Evolutionary conservation across 2,888 invertebrate species (phyloP).

Genomic region (Minunthozetes semirufus): DNA sequence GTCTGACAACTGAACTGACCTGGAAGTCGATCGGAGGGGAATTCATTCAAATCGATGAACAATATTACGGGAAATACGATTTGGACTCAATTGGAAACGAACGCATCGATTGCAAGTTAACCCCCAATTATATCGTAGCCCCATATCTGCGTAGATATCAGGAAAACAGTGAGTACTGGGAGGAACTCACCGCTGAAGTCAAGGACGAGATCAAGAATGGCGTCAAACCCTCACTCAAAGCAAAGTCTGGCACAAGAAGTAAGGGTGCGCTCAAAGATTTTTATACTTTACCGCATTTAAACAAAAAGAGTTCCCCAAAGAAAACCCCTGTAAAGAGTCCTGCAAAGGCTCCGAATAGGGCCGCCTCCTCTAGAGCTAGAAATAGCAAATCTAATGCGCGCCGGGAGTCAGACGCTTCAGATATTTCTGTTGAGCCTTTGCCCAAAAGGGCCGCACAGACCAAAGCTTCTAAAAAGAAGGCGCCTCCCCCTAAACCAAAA

Average conservation of each 20-base stretch:
- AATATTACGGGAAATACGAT: not conserved
- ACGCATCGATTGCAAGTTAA: not conserved
- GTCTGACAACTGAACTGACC: not conserved
- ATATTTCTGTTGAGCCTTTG: not conserved
- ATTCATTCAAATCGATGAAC: not conserved
- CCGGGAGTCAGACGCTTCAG: not conserved
- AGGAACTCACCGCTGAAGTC: not conserved
- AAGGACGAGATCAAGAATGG: not conserved
- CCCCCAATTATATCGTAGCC: not conserved
- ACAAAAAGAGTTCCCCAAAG: not conserved
- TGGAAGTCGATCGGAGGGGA: not conserved
- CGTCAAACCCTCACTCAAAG: not conserved
- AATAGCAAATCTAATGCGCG: not conserved
- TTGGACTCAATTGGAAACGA: not conserved
- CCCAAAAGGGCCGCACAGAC: not conserved
- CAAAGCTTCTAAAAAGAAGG: not conserved
- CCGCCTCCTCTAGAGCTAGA: not conserved
- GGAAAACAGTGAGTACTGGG: not conserved
- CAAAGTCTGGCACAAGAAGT: not conserved
- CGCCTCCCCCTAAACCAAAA: not conserved
- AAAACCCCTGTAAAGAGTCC: not conserved
- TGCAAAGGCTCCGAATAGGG: not conserved
- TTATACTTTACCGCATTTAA: slow-evolving; percentile 18
- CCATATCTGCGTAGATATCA: not conserved
- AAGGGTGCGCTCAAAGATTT: slow-evolving; percentile 21